phyloP scores from a whole-genome alignment of 2,888 invertebrate genomes.

The Teleiodes luculella region DNA sequence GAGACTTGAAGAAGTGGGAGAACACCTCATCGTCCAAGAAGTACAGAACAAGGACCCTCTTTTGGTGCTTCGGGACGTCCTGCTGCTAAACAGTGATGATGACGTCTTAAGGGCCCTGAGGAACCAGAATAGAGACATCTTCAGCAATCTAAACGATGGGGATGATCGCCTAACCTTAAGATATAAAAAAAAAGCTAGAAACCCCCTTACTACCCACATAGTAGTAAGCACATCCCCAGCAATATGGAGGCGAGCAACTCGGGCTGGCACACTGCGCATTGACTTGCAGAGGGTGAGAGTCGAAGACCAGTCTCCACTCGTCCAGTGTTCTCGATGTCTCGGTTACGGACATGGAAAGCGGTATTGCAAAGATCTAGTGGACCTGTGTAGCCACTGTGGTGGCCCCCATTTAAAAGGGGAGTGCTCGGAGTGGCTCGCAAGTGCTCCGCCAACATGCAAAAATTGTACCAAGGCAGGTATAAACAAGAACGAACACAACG shows the following conservation, averaged over 20 bases:
- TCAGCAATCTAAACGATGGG: neutral
- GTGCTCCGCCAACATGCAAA: constrained; percentile 6
- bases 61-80: neutral
- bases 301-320: too few relatives aligned
- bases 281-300: neutral
- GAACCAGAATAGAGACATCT: neutral
- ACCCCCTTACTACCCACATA: neutral
- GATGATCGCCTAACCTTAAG: neutral
- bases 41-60: neutral
- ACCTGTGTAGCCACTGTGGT: constrained; percentile 12
- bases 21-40: too few relatives aligned
- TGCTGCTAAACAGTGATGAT: neutral
- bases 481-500: too few relatives aligned
- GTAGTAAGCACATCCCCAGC: neutral
- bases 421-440: neutral
- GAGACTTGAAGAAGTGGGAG: too few relatives aligned
- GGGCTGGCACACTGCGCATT: neutral
- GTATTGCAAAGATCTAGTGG: neutral
- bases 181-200: neutral
- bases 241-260: neutral
- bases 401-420: constrained; percentile 8
- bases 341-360: too few relatives aligned
- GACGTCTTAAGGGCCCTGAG: neutral
- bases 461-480: neutral
- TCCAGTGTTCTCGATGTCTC: too few relatives aligned